These are phyloP conservation scores for Falco novaeseelandiae DNA, from an alignment of 2,797 vertebrate genomes.

Conservation along the genomic window DNA sequence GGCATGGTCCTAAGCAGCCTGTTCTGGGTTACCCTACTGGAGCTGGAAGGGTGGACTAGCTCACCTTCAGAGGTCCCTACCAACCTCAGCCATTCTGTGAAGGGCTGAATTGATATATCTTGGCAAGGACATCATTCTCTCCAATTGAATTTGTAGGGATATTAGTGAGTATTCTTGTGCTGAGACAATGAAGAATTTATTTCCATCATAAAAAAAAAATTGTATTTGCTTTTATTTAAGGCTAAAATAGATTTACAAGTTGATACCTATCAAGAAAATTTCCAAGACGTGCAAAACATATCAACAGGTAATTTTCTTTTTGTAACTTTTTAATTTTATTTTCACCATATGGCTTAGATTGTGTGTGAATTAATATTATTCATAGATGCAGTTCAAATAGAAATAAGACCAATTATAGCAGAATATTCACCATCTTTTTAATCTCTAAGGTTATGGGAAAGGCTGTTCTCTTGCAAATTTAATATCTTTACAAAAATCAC, in stretches of 20 bases:
- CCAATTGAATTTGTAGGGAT: neutral
- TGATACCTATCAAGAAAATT: neutral
- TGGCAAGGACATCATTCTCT: neutral
- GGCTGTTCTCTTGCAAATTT: neutral
- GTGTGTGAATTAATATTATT: conserved; percentile 35
- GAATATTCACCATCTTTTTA: conserved; percentile 2
- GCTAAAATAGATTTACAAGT: neutral
- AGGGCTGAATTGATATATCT: neutral
- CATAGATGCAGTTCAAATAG: conserved; percentile 18
- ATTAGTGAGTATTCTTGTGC: neutral
- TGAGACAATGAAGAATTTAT: neutral
- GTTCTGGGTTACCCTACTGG: neutral
- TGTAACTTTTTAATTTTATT: neutral
- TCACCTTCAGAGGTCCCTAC: neutral
- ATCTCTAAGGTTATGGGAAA: neutral
- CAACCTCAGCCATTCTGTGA: neutral
- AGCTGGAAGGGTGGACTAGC: neutral
- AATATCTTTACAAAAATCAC: neutral
- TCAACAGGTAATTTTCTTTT: neutral
- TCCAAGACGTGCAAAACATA: neutral
- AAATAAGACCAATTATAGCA: neutral
- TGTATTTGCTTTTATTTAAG: neutral
- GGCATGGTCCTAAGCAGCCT: neutral
- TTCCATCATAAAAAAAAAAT: neutral
- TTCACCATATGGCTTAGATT: neutral